Percentiles rank a stretch among this genome's conserved stretches.
Evolutionary conservation across 1,140 invertebrate species (phyloP).

Genomic region (Drosophila ambigua): DNA sequence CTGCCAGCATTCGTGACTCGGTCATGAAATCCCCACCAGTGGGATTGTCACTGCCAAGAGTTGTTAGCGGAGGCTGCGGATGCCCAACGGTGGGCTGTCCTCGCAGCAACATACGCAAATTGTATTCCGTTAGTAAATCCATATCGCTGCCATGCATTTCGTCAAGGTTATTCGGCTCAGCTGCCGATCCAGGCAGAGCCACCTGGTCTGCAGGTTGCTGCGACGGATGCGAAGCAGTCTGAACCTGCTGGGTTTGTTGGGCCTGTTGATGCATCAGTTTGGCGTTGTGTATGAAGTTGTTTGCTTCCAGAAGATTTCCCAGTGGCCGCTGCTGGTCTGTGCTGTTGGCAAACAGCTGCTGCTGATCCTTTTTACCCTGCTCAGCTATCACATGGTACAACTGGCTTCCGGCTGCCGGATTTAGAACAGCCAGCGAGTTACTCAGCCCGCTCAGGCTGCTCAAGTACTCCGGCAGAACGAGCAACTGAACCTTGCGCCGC

Average conservation of each 20-base stretch:
- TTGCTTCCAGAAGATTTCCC: slow-evolving; percentile 73
- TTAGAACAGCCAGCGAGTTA: slow-evolving; percentile 60
- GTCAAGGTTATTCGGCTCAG: slow-evolving; percentile 32
- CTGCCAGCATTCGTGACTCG: slow-evolving; percentile 48
- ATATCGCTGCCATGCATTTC: slow-evolving; percentile 47
- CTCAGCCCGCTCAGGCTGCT: slow-evolving; percentile 72
- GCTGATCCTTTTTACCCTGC: slow-evolving; percentile 64
- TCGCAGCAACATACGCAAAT: slow-evolving; percentile 72
- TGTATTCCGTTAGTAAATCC: slow-evolving; percentile 73
- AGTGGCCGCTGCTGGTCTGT: slow-evolving; percentile 37
- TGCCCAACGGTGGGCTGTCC: slow-evolving; percentile 27
- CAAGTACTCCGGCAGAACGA: slow-evolving; percentile 84
- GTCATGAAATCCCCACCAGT: slow-evolving; percentile 43
- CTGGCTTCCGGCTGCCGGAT: slow-evolving; percentile 65
- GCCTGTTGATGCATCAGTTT: slow-evolving; percentile 83
- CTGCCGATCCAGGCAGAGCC: slow-evolving; percentile 58
- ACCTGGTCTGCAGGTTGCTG: slow-evolving; percentile 59
- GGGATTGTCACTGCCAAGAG: slow-evolving; percentile 16
- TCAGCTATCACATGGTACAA: slow-evolving; percentile 66
- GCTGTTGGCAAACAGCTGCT: slow-evolving; percentile 68
- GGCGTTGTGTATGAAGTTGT: slow-evolving; percentile 71
- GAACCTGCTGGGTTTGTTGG: slow-evolving; percentile 62
- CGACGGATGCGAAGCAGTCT: background rate
- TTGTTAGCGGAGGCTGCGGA: slow-evolving; percentile 23
- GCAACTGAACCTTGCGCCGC: slow-evolving; percentile 85